Conservation (phyloP, 2,113 vertebrate genomes). For the Ceratotherium simum region DNA sequence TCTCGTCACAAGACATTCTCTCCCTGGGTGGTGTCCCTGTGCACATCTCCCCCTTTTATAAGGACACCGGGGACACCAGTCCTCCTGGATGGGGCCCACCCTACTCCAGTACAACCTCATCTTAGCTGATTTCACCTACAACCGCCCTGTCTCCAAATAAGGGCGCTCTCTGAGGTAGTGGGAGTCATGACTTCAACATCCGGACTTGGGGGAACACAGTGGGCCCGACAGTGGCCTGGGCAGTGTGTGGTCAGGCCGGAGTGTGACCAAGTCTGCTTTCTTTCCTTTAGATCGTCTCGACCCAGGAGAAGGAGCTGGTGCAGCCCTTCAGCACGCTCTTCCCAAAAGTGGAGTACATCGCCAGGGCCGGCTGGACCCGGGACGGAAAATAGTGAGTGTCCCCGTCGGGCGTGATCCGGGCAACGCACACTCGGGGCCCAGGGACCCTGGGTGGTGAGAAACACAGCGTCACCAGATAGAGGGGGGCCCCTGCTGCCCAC, state of each 20-base stretch:
- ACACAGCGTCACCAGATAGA: neutral
- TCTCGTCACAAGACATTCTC: rapidly evolving
- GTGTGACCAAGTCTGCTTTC: neutral
- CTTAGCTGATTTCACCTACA: neutral
- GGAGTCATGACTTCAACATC: neutral
- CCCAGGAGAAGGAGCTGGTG: constrained; percentile 94
- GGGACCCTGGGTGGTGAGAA: neutral
- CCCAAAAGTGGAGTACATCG: constrained; percentile 95
- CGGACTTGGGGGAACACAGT: rapidly evolving
- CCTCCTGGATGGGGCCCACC: no score
- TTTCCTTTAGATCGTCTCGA: constrained; percentile 89
- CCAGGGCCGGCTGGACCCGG: constrained; percentile 96
- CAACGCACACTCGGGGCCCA: neutral
- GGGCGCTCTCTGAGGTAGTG: rapidly evolving
- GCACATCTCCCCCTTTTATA: rapidly evolving
- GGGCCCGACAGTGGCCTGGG: no score
- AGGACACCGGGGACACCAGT: no score
- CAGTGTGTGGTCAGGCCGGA: rapidly evolving
- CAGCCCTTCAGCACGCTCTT: constrained; percentile 93
- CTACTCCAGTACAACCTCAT: neutral
- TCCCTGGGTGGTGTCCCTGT: neutral
- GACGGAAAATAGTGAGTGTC: constrained; percentile 94
- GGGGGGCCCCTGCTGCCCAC: neutral
- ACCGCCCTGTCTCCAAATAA: neutral
- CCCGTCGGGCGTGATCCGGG: rapidly evolving